A percentile compares a stretch with the other conserved stretches of the same genome.
Evolutionary conservation across 2,888 invertebrate genomes (phyloP).

Genomic region (Scaptomyza tumidula): DNA sequence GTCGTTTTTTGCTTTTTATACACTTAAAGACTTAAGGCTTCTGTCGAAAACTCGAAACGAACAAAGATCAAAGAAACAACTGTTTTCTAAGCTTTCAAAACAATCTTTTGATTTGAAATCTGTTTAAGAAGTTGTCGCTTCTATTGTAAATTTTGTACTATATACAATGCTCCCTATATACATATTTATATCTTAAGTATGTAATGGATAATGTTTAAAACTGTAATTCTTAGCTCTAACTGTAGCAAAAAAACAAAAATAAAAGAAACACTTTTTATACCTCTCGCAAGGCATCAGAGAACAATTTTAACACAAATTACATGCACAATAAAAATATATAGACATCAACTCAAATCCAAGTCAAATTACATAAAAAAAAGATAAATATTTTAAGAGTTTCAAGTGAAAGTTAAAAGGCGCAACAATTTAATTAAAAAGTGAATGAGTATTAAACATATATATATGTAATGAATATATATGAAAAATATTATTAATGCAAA

Average conservation of each 20-base stretch:
- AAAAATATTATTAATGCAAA: constrained; percentile 30
- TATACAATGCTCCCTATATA: constrained; percentile 66
- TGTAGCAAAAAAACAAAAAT: no score
- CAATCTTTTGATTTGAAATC: constrained; percentile 16
- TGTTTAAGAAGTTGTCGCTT: constrained; percentile 45
- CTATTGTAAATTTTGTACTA: constrained; percentile 79
- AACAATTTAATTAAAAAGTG: constrained; percentile 37
- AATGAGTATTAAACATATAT: constrained; percentile 43
- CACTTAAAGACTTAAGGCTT: constrained; percentile 45
- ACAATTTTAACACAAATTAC: constrained; percentile 45
- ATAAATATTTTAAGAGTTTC: constrained; percentile 70
- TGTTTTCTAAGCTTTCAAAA: constrained; percentile 5
- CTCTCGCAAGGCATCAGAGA: constrained; percentile 64
- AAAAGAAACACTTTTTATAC: constrained; percentile 65
- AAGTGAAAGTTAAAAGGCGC: constrained; percentile 24
- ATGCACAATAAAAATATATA: constrained; percentile 47
- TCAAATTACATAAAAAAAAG: constrained; percentile 66
- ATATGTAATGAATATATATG: constrained; percentile 37
- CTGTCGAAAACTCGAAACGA: not conserved
- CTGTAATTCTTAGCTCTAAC: constrained; percentile 69
- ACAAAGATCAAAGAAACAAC: not conserved
- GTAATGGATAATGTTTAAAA: constrained; percentile 25
- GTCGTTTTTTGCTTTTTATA: constrained; percentile 70
- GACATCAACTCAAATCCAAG: constrained; percentile 59
- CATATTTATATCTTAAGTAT: constrained; percentile 16